Conservation (phyloP, 30 jellyfish, hydroid and myxozoan species). For the Aurelia sp. region DNA sequence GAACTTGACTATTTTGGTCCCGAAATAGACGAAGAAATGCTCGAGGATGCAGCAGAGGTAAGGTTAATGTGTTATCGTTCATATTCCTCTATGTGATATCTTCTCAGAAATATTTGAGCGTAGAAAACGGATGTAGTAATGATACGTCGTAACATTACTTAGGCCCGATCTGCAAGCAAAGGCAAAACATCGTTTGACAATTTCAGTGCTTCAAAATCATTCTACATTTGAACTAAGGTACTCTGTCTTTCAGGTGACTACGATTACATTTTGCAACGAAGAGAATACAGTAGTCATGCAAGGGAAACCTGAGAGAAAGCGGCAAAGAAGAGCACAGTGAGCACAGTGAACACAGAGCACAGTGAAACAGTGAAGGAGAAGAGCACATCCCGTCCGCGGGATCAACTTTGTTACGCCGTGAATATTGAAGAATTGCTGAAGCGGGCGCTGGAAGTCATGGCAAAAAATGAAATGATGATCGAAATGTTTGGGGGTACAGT, state of each 20-base stretch:
- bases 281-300: neutral
- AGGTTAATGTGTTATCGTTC: neutral
- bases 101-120: neutral
- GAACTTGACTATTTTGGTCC: conserved; percentile 19
- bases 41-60: conserved; percentile 40
- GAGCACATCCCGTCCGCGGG: neutral
- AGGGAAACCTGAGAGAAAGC: neutral
- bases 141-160: neutral
- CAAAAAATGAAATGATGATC: conserved; percentile 14
- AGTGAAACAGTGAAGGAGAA: neutral
- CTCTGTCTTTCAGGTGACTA: conserved; percentile 31
- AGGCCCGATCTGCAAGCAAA: neutral
- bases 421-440: neutral
- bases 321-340: too few species aligned
- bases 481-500: conserved; percentile 17
- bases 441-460: conserved; percentile 21
- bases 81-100: neutral
- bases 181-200: neutral
- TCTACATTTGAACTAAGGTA: neutral
- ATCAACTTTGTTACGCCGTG: neutral
- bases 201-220: neutral
- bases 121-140: neutral
- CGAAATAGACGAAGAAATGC: conserved; percentile 38
- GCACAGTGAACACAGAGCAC: too few species aligned
- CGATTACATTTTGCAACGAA: conserved; percentile 22